phyloP scores from a whole-genome alignment of 2,113 vertebrate genomes.

The Oncorhynchus nerka region DNA sequence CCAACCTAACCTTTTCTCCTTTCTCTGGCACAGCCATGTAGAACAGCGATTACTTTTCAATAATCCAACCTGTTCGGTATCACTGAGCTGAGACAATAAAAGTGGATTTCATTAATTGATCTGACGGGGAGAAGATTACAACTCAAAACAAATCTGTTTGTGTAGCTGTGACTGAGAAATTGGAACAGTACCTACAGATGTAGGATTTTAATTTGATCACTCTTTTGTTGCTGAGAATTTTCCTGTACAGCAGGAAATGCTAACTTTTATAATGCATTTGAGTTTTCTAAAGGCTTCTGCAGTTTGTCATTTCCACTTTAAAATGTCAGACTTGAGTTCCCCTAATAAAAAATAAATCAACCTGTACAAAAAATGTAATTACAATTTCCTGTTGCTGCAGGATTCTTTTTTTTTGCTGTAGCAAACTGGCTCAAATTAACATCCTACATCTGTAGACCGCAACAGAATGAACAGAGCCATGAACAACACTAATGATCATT shows the following conservation, averaged over 20 bases:
- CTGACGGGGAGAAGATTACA: slow-evolving; percentile 45
- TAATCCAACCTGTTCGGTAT: slow-evolving; percentile 60
- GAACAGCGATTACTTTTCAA: slow-evolving; percentile 65
- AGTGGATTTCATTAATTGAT: slow-evolving; percentile 62
- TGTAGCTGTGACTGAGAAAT: slow-evolving; percentile 22
- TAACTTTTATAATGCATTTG: too few relatives aligned
- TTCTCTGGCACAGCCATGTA: slow-evolving; percentile 52
- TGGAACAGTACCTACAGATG: background rate
- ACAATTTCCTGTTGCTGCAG: too few relatives aligned
- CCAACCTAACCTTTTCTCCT: slow-evolving; percentile 53
- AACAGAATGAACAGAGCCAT: background rate
- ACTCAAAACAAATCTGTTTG: slow-evolving; percentile 60
- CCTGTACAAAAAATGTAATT: too few relatives aligned
- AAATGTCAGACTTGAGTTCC: too few relatives aligned
- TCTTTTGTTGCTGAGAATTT: too few relatives aligned
- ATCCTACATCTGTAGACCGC: background rate
- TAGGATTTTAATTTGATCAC: too few relatives aligned
- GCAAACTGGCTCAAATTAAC: too few relatives aligned
- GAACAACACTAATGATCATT: background rate
- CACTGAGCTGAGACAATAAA: slow-evolving; percentile 55
- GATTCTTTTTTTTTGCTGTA: too few relatives aligned
- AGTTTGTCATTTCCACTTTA: too few relatives aligned
- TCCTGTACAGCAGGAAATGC: too few relatives aligned
- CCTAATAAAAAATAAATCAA: too few relatives aligned
- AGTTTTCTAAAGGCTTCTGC: too few relatives aligned